Evolutionary conservation across 1,140 invertebrate species (phyloP).

Genomic region (Drosophila baimaii): DNA sequence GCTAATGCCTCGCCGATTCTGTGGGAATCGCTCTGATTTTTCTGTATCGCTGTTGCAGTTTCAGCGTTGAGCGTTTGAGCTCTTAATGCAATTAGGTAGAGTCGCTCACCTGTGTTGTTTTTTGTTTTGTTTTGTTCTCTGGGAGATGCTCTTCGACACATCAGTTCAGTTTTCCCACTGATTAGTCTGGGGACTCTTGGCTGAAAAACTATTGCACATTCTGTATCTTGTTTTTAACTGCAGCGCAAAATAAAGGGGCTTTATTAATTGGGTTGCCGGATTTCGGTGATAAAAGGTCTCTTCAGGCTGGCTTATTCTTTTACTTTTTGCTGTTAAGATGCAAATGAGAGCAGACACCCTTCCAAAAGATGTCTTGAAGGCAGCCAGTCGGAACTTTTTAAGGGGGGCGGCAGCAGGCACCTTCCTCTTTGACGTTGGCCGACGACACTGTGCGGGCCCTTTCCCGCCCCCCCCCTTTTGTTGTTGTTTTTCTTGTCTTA

Average conservation of each 20-base stretch:
- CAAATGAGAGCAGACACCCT: constrained; percentile 56
- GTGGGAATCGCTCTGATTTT: constrained; percentile 80
- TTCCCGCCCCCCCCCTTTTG: constrained; percentile 12
- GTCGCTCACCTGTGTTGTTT: constrained; percentile 12
- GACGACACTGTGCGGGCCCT: constrained; percentile 62
- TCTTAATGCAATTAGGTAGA: constrained; percentile 74
- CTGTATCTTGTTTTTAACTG: constrained; percentile 10
- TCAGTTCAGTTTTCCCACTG: constrained; percentile 46
- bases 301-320: constrained; percentile 20
- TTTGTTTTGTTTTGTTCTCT: constrained; percentile 25
- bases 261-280: constrained; percentile 57
- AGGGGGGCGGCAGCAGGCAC: constrained; percentile 28
- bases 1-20: constrained; percentile 63
- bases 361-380: constrained; percentile 59
- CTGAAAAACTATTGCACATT: constrained; percentile 57
- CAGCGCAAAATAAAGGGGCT: constrained; percentile 40
- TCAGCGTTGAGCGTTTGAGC: constrained; percentile 49
- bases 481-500: background rate
- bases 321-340: constrained; percentile 22
- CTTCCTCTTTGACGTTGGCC: constrained; percentile 68
- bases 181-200: background rate
- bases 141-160: constrained; percentile 43
- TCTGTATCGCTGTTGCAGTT: constrained; percentile 48
- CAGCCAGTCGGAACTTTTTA: constrained; percentile 67
- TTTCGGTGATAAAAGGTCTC: constrained; percentile 34